A percentile compares a stretch with the other conserved stretches of the same genome.
phyloP scores from a whole-genome alignment of 2,888 invertebrate species.

The Campoletis raptor region DNA sequence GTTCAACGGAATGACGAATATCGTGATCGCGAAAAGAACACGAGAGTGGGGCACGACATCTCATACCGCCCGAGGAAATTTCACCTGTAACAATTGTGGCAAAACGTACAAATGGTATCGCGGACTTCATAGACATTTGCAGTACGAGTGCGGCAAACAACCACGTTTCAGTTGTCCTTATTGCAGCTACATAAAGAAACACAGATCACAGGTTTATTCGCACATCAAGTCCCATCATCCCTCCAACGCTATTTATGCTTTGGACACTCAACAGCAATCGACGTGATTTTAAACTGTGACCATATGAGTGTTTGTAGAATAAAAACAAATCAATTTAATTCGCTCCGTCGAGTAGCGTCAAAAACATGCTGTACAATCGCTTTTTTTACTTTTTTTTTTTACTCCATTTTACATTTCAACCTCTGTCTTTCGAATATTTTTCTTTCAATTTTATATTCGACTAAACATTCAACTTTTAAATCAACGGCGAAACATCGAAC shows the following conservation, averaged over 20 bases:
- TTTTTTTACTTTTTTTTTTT: background rate
- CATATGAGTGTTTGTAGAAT: constrained; percentile 3
- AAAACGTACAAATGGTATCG: constrained; percentile 77
- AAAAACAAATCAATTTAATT: constrained; percentile 12
- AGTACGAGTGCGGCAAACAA: constrained; percentile 82
- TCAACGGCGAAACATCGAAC: background rate
- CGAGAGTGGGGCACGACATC: constrained; percentile 22
- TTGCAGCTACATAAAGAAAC: constrained; percentile 78
- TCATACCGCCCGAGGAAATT: constrained; percentile 45
- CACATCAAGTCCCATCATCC: constrained; percentile 78
- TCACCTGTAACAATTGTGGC: constrained; percentile 75
- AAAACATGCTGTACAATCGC: background rate
- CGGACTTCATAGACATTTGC: constrained; percentile 79
- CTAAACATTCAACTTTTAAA: background rate
- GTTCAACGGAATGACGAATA: constrained; percentile 10
- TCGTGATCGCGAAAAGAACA: background rate
- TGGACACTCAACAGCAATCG: constrained; percentile 70
- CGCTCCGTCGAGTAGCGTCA: background rate
- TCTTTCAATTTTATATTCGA: background rate
- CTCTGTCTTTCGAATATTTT: background rate
- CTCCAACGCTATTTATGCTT: constrained; percentile 73
- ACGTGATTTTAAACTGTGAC: constrained; percentile 14
- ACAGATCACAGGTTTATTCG: constrained; percentile 77
- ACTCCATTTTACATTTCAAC: background rate
- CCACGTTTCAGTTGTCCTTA: constrained; percentile 81